A percentile compares a stretch with the other conserved stretches of the same genome.
phyloP scores from a whole-genome alignment of 2,797 vertebrate genomes.

The Rhinoraja longicauda region DNA sequence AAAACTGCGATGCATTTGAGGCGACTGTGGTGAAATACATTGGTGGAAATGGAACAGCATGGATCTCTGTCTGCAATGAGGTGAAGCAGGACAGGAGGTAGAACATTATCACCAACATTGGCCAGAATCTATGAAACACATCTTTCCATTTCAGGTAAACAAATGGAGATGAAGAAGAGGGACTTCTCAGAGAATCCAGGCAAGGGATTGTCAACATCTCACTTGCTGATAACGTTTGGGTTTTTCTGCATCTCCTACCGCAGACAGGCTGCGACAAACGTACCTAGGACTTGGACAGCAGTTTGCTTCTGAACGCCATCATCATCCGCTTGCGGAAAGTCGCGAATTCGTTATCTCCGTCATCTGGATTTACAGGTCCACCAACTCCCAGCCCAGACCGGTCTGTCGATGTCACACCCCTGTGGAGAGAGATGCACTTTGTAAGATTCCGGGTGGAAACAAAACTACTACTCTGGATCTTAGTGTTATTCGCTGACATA shows the following conservation, averaged over 20 bases:
- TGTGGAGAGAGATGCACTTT: neutral
- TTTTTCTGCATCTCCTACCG: neutral
- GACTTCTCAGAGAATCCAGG: too few species aligned
- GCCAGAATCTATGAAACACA: neutral
- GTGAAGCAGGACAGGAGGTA: neutral
- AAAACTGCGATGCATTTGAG: neutral
- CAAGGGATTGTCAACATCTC: neutral
- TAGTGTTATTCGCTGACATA: neutral
- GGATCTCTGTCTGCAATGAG: too few species aligned
- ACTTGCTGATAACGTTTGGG: neutral
- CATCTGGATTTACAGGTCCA: slow-evolving; percentile 54
- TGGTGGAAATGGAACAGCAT: neutral
- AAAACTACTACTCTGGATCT: neutral
- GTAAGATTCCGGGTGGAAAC: neutral
- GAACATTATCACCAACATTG: neutral
- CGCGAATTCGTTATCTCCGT: slow-evolving; percentile 61
- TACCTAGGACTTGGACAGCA: slow-evolving; percentile 32
- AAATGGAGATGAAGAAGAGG: neutral
- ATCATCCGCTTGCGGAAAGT: slow-evolving; percentile 69
- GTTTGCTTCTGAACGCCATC: slow-evolving; percentile 58
- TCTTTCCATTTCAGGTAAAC: neutral
- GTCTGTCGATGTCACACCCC: slow-evolving; percentile 31
- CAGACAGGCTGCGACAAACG: neutral
- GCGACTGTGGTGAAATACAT: neutral
- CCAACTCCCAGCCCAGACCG: slow-evolving; percentile 16